Conservation (phyloP, 1,140 invertebrate genomes). For the Papilio dardanus region DNA sequence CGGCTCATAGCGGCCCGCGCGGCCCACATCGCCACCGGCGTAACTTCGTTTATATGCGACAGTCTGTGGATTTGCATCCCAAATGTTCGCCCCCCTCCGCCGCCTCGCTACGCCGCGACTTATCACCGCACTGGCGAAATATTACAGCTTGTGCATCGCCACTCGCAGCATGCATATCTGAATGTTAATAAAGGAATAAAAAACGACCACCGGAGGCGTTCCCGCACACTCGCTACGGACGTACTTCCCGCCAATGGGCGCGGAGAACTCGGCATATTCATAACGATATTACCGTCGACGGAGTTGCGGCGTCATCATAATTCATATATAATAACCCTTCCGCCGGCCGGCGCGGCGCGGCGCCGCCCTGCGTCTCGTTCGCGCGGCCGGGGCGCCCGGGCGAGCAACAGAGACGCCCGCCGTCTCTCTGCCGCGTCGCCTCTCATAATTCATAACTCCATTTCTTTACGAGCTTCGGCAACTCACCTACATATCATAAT, state of each 20-base stretch:
- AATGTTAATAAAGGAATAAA: slow-evolving; percentile 81
- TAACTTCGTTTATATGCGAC: slow-evolving; percentile 82
- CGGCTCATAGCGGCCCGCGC: slow-evolving; percentile 78
- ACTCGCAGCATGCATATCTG: slow-evolving; percentile 79
- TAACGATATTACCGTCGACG: slow-evolving; percentile 81
- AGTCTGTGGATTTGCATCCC: slow-evolving; percentile 79
- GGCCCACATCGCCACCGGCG: slow-evolving; percentile 67
- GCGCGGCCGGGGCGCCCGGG: slow-evolving; percentile 45
- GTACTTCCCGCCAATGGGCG: slow-evolving; percentile 77
- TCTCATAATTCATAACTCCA: slow-evolving; percentile 82
- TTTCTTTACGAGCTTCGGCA: slow-evolving; percentile 60
- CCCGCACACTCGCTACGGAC: slow-evolving; percentile 75
- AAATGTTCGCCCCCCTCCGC: slow-evolving; percentile 72
- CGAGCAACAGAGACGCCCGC: slow-evolving; percentile 67
- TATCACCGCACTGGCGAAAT: slow-evolving; percentile 77
- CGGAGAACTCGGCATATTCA: slow-evolving; percentile 77
- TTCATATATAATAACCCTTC: slow-evolving; percentile 83
- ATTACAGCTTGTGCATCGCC: slow-evolving; percentile 80
- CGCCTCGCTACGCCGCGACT: slow-evolving; percentile 44
- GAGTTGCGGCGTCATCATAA: slow-evolving; percentile 79
- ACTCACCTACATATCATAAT: slow-evolving; percentile 50
- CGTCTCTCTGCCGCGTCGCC: slow-evolving; percentile 65
- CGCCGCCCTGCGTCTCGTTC: slow-evolving; percentile 73
- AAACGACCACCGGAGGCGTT: slow-evolving; percentile 76
- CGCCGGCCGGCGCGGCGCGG: slow-evolving; percentile 65